These are phyloP conservation scores for Xestia sexstrigata DNA, from an alignment of 2,888 invertebrate species.

Conservation along the genomic window DNA sequence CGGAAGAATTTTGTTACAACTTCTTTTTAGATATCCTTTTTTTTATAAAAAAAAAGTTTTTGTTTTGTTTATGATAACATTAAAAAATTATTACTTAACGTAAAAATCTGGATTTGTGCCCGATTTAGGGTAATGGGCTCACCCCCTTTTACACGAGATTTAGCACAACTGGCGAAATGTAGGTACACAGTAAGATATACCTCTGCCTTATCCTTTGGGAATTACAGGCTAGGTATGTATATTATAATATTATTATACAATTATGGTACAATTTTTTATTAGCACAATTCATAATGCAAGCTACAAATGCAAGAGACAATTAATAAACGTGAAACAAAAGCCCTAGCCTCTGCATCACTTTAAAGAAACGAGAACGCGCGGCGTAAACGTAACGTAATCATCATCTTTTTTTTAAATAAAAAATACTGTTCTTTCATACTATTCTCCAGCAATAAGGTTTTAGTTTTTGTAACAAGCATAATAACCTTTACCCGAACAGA, in stretches of 20 bases:
- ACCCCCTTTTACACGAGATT: neutral
- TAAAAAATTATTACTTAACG: neutral
- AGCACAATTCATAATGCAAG: neutral
- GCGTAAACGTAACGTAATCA: neutral
- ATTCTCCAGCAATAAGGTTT: neutral
- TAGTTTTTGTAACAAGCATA: neutral
- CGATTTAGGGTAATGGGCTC: neutral
- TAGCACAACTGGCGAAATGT: neutral
- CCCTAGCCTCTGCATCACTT: neutral
- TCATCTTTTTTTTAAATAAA: neutral
- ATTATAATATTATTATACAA: neutral
- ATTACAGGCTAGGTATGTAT: neutral
- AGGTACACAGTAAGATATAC: no score
- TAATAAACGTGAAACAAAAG: neutral
- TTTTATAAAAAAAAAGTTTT: neutral
- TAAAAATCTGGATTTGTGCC: neutral
- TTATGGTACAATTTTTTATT: neutral
- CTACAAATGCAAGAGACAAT: neutral
- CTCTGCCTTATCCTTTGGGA: neutral
- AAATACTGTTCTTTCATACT: neutral
- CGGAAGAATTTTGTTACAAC: neutral
- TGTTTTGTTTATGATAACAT: neutral
- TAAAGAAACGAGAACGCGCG: neutral
- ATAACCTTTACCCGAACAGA: neutral
- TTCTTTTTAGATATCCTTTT: slow-evolving; percentile 18